Base-by-base conservation (phyloP, 2,113 vertebrate genomes). In the Xenus cinereus region DNA sequence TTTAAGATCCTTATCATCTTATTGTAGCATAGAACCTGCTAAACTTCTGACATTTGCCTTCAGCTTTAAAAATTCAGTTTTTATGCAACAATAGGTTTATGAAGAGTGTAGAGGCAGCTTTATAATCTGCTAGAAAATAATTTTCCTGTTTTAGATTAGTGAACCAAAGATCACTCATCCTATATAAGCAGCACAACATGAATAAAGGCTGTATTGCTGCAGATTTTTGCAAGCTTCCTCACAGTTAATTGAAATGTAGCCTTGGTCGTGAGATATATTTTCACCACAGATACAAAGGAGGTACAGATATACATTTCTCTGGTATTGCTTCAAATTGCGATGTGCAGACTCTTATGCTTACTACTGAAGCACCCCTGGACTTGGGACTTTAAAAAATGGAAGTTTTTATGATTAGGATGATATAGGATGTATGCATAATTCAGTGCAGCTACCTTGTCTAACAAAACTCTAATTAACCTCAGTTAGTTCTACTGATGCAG, bases 281-380 rank as follows among this genome's bases (percentile, higher is more conserved):
- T 67, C 12, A 50, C 28, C 23, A 16, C 12, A 59, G 17, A 7
- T 3, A 80, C 41, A 13, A 51, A 53, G 53, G 17, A 89, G 23
- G 12, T 51, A 39, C 9, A 64, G 32, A 17, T 43, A 11, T 1
- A 9, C 4, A 6, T 63, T 75, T 84, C 27, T 72, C 43, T 54
- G 7, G 14, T 48, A 35, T 68, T 59, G 15, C 9, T 64, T 87
- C 39, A 39, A 18, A 48, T 15, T n/a, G 20, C 8, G 4, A n/a
- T 19, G 11, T 51, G 5, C 23, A 63, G 17, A 26, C 6, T 84
- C 20, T 64, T 22, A 53, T 3, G 9, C 0, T 0, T 45, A 12
- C 32, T 72, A 17, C 7, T 50, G 21, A 72, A 77, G 27, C 11
- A 60, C 5, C 22, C 16, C 33, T 84, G 17, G 35, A 37, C 17